Evolutionary conservation across 2,113 vertebrate genomes (phyloP).

Genomic region (Okapia johnstoni): DNA sequence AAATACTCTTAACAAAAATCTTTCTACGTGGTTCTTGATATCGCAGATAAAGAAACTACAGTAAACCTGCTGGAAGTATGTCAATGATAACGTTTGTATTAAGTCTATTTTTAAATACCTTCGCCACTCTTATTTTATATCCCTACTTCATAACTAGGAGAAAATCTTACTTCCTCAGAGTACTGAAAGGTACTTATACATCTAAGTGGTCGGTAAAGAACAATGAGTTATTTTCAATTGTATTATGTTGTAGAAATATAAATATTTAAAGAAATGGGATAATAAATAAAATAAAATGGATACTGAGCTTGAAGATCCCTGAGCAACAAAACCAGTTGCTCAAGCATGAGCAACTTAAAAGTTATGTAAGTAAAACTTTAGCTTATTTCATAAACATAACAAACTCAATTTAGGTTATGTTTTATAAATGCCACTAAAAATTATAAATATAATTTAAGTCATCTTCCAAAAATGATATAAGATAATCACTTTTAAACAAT

Average conservation of each 20-base stretch:
- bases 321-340: not conserved
- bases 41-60: not conserved
- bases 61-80: not conserved
- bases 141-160: not conserved
- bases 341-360: not conserved
- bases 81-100: not conserved
- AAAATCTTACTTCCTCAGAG: not conserved
- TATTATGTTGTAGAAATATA: not conserved
- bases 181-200: not conserved
- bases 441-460: not conserved
- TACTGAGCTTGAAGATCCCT: not conserved
- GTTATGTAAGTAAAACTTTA: not conserved
- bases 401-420: not conserved
- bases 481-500: not conserved
- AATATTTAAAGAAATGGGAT: not conserved
- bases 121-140: not conserved
- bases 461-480: not conserved
- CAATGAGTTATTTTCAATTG: not conserved
- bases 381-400: not conserved
- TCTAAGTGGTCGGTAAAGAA: not conserved
- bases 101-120: not conserved
- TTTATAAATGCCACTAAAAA: not conserved
- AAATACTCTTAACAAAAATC: not conserved
- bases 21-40: not conserved
- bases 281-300: not conserved